Percentiles rank a stretch among this genome's conserved stretches.
Evolutionary conservation across 2,797 vertebrate species (phyloP).

Genomic region (Fratercula arctica): DNA sequence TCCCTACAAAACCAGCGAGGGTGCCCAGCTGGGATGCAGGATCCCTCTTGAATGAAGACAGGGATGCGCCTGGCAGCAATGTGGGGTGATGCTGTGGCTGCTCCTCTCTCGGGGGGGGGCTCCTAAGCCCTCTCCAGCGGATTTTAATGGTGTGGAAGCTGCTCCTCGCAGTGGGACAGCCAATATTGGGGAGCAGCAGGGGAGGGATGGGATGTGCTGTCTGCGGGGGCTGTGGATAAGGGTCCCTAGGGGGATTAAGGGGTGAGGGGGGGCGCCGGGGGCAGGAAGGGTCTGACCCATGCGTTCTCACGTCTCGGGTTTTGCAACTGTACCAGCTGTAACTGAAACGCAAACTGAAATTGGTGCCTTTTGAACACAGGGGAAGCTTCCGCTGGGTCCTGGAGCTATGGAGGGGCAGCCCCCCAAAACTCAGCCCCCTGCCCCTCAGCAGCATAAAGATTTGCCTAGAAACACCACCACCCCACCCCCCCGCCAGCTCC

Average conservation of each 20-base stretch:
- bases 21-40: background rate
- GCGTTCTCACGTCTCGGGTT: background rate
- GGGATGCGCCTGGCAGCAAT: background rate
- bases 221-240: background rate
- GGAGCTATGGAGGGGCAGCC: background rate
- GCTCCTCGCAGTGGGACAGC: background rate
- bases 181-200: background rate
- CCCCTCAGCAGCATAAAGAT: conserved; percentile 34
- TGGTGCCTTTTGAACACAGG: conserved; percentile 67
- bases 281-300: background rate
- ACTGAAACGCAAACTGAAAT: background rate
- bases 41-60: background rate
- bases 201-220: background rate
- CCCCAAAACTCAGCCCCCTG: background rate
- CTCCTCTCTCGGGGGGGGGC: too few relatives aligned
- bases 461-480: background rate
- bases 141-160: background rate
- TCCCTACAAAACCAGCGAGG: rapidly evolving
- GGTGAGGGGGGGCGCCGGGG: background rate
- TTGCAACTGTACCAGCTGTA: background rate
- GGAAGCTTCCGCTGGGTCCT: conserved; percentile 20
- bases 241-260: too few relatives aligned
- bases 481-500: background rate
- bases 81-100: background rate
- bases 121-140: background rate